Evolutionary conservation across 2,797 vertebrate species (phyloP).

Genomic region (Zalophus californianus): DNA sequence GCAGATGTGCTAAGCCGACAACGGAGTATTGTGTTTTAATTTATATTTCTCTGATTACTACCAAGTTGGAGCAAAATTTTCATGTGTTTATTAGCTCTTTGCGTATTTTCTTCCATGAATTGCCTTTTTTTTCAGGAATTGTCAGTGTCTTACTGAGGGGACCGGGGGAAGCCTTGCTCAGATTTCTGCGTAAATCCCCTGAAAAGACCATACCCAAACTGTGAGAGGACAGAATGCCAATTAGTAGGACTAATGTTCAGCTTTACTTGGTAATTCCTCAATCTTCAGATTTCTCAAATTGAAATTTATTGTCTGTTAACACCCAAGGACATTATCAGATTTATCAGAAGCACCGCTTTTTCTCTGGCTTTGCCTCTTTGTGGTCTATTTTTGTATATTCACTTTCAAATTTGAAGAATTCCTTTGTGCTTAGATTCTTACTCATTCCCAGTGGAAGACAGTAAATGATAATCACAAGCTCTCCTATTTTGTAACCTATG

Average conservation of each 20-base stretch:
- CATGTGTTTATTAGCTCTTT: background rate
- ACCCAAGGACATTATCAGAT: background rate
- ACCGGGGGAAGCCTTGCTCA: background rate
- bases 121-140: background rate
- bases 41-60: conserved; percentile 5
- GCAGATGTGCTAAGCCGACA: background rate
- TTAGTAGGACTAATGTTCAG: background rate
- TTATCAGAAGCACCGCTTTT: background rate
- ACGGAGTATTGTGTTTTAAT: background rate
- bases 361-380: background rate
- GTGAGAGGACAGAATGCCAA: background rate
- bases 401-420: background rate
- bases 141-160: background rate
- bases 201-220: background rate
- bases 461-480: background rate
- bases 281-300: background rate
- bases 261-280: conserved; percentile 24
- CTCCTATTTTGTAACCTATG: background rate
- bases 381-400: background rate
- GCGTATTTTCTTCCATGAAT: background rate
- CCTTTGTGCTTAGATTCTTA: background rate
- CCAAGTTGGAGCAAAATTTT: background rate
- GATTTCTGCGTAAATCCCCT: background rate
- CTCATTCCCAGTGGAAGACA: background rate
- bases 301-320: conserved; percentile 1